Evolutionary conservation across 2,797 vertebrate genomes (phyloP).

Genomic region (Kryptopterus vitreolus): DNA sequence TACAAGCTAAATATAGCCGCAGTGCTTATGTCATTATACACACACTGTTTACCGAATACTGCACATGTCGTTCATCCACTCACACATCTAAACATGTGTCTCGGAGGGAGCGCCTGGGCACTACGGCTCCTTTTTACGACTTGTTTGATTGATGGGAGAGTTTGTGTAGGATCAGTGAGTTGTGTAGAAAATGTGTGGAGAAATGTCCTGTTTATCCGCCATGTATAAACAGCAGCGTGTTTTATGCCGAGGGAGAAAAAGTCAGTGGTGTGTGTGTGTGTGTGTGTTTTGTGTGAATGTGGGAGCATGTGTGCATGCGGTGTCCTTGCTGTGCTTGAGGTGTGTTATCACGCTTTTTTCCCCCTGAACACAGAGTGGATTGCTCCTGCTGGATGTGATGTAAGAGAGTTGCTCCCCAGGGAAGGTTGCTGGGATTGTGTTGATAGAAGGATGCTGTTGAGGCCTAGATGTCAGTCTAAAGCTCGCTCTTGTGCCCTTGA

Average conservation of each 20-base stretch:
- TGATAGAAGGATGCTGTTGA: slow-evolving; percentile 7
- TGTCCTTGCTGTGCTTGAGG: background rate
- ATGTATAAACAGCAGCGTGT: background rate
- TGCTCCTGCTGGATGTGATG: background rate
- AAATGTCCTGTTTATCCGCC: background rate
- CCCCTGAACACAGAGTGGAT: no score
- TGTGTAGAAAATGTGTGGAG: background rate
- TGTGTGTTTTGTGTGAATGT: background rate
- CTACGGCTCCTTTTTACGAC: background rate
- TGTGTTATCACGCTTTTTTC: background rate
- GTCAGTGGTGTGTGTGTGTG: background rate
- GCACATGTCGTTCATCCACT: background rate
- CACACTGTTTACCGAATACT: background rate
- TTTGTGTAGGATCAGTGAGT: background rate
- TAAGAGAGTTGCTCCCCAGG: slow-evolving; percentile 7
- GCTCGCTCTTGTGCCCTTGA: background rate
- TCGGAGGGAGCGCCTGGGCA: background rate
- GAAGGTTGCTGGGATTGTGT: slow-evolving; percentile 14
- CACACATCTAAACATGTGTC: slow-evolving; percentile 13
- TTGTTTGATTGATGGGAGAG: no score
- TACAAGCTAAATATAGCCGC: background rate
- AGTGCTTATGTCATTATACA: background rate
- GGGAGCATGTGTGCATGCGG: background rate
- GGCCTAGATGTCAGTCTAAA: slow-evolving; percentile 6
- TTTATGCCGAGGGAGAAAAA: background rate